These are phyloP conservation scores for Crematogaster levior DNA, from an alignment of 2,888 invertebrate species.

Conservation along the genomic window DNA sequence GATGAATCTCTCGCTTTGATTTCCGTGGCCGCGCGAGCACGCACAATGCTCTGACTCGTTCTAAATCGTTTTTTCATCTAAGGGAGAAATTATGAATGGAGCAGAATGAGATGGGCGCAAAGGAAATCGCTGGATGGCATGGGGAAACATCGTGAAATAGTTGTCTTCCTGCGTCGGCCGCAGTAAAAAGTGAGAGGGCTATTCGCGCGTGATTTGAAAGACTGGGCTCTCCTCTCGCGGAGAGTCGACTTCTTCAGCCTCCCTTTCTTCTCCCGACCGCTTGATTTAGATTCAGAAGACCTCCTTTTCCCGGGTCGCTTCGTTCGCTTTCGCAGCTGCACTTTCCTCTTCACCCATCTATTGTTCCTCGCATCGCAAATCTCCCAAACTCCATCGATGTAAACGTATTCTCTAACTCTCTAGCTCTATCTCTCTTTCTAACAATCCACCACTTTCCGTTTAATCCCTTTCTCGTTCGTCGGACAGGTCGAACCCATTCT, in stretches of 20 bases:
- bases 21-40: conserved; percentile 74
- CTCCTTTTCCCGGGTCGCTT: conserved; percentile 22
- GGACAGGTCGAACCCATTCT: conserved; percentile 42
- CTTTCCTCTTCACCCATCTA: conserved; percentile 25
- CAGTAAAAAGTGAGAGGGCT: neutral
- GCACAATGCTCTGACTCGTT: conserved; percentile 81
- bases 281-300: conserved; percentile 57
- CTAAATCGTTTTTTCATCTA: conserved; percentile 60
- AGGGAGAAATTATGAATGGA: conserved; percentile 58
- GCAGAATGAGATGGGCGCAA: conserved; percentile 51
- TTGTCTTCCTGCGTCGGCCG: neutral
- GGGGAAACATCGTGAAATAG: conserved; percentile 5
- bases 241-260: neutral
- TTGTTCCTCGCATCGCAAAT: conserved; percentile 21
- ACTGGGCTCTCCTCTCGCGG: neutral
- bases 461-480: conserved; percentile 48
- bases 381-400: conserved; percentile 33
- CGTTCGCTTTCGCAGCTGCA: conserved; percentile 16
- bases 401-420: neutral
- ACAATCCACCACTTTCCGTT: conserved; percentile 32
- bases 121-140: conserved; percentile 37
- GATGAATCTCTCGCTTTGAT: conserved; percentile 25
- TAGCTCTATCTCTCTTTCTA: conserved; percentile 4
- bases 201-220: neutral
- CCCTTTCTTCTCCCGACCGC: neutral